Evolutionary conservation across 64 coral and sea anemone species (phyloP).

Genomic region (Montipora foliosa): DNA sequence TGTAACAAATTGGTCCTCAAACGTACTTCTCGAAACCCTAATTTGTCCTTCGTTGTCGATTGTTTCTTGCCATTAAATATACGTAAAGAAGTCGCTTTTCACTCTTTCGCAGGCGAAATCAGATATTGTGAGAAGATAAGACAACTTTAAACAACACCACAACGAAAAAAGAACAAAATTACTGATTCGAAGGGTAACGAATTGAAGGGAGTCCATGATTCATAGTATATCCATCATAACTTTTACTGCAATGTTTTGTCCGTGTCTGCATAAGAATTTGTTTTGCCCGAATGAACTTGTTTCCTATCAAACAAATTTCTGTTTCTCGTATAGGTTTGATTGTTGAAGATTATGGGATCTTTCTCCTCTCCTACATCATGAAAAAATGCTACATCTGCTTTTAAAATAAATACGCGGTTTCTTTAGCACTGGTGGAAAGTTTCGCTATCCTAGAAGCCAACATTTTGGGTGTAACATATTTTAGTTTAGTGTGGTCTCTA

Average conservation of each 20-base stretch:
- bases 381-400: slow-evolving; percentile 34
- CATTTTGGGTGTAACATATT: no score
- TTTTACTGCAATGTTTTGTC: no score
- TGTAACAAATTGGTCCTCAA: slow-evolving; percentile 53
- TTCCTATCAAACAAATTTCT: neutral
- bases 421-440: slow-evolving; percentile 10
- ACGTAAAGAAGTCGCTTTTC: neutral
- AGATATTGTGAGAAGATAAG: neutral
- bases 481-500: no score
- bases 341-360: neutral
- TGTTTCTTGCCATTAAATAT: neutral
- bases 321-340: slow-evolving; percentile 10
- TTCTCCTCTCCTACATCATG: slow-evolving; percentile 17
- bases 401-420: slow-evolving; percentile 39
- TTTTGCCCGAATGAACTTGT: neutral
- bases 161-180: neutral
- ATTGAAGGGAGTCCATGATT: neutral
- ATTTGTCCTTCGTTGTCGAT: neutral
- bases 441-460: neutral
- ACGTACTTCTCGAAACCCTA: neutral
- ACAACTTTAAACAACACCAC: neutral
- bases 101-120: neutral
- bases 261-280: no score
- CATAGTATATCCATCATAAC: neutral
- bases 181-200: neutral